phyloP scores from a whole-genome alignment of 2,797 vertebrate species.

The Adelosebastes latens region DNA sequence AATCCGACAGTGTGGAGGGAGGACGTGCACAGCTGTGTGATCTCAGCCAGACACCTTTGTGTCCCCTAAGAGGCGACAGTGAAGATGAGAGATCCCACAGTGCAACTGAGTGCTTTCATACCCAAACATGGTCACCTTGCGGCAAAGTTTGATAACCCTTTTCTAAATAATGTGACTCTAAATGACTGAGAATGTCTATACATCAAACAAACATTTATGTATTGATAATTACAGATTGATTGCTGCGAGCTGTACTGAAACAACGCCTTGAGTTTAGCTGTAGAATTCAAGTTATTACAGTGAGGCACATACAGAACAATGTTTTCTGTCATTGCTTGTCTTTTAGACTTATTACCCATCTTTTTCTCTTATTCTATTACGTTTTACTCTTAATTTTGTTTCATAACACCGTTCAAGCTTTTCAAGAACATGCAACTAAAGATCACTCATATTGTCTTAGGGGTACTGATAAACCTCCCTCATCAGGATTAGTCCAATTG shows the following conservation, averaged over 20 bases:
- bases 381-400: neutral
- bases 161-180: neutral
- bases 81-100: neutral
- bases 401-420: neutral
- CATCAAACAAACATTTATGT: neutral
- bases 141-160: neutral
- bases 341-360: neutral
- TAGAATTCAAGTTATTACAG: neutral
- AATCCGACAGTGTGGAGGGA: neutral
- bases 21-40: neutral
- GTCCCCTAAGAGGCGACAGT: neutral
- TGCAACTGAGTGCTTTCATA: neutral
- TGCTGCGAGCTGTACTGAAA: neutral
- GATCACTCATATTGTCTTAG: neutral
- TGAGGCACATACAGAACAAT: neutral
- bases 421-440: neutral
- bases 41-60: neutral
- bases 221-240: neutral
- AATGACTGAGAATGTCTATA: neutral
- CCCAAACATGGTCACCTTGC: neutral
- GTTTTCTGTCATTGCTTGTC: neutral
- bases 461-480: neutral
- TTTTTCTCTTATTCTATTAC: neutral
- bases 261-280: neutral
- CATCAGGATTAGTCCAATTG: neutral